Evolutionary conservation across 2,113 vertebrate species (phyloP).

Genomic region (Sigmodon hispidus): DNA sequence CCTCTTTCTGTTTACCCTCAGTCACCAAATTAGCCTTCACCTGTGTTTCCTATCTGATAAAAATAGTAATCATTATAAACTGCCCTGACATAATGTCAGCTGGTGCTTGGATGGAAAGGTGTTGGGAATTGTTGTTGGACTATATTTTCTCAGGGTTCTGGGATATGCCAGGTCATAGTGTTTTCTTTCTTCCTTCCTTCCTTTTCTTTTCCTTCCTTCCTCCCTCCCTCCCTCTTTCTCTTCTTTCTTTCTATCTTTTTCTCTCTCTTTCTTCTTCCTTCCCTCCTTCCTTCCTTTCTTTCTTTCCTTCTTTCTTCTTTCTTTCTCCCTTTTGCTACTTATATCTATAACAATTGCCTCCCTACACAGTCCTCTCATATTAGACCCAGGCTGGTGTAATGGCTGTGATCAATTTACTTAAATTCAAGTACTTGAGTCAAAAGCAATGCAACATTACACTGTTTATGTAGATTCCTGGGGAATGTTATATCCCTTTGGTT

Average conservation of each 20-base stretch:
- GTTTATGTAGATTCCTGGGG: neutral
- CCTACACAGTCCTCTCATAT: neutral
- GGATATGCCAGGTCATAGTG: neutral
- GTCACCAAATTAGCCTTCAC: constrained; percentile 22
- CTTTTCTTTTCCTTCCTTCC: neutral
- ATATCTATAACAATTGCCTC: neutral
- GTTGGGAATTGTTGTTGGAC: neutral
- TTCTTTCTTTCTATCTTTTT: neutral
- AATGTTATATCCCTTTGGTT: neutral
- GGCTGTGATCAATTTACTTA: neutral
- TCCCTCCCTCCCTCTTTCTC: too few species aligned
- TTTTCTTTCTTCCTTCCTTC: too few species aligned
- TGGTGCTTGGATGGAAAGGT: neutral
- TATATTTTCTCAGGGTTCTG: neutral
- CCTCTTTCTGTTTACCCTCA: constrained; percentile 18
- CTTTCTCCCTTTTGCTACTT: neutral
- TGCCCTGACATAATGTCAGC: neutral
- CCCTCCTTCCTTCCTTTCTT: too few species aligned
- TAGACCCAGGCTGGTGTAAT: neutral
- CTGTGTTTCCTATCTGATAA: constrained; percentile 34
- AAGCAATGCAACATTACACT: neutral
- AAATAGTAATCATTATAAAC: constrained; percentile 18
- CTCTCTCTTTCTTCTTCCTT: too few species aligned
- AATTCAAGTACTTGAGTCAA: constrained; percentile 2
- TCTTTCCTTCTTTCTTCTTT: too few species aligned